Evolutionary conservation across 2,888 invertebrate genomes (phyloP), one percentile per base, ranked within the genome.

Genomic region (Acrocyrtus sp.): DNA sequence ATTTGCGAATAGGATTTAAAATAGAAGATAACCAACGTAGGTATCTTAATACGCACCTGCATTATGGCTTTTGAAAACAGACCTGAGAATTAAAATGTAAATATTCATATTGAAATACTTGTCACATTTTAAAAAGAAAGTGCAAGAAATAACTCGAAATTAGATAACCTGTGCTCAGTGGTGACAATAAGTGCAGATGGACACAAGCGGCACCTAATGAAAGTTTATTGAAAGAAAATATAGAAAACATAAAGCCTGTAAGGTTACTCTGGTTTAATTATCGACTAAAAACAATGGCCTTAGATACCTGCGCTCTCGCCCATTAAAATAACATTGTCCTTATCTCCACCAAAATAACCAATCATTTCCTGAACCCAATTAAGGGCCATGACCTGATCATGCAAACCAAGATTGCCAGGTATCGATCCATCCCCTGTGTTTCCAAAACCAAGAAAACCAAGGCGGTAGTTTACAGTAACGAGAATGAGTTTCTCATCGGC

Each of bases 291-390:
- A 29, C 21, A 48, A 41, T 41, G 17, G n/a, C n/a, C n/a, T n/a
- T 24, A 48, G 15, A 8, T 58, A 51, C 70, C 66, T n/a, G 73
- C 73, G 22, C 41, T 43, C 26, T 66, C 57, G 1, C 68, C 68
- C 29, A 56, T 39, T 0, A 67, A 15, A 3, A 62, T 72, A 4
- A 75, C 63, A 21, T 75, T 63, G 3, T 27, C 19, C 1, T 54
- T 21, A 27, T 74, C 74, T 4, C 75, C 75, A 4, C 62, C 72
- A 58, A 75, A 75, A 24, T 67, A 67, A 2, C 43, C 47, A 19
- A 75, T 75, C 26, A 72, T 72, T 24, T 75, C 48, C 17, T 72
- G 61, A 0, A 77, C 39, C 77, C 77, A 77, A 17, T 47, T 39
- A 0, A 77, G 27, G 0, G 74, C 74, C 73, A 73, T 73, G 2